Base-by-base conservation (phyloP, 2,113 vertebrate species). In the Dryoscopus gambensis region DNA sequence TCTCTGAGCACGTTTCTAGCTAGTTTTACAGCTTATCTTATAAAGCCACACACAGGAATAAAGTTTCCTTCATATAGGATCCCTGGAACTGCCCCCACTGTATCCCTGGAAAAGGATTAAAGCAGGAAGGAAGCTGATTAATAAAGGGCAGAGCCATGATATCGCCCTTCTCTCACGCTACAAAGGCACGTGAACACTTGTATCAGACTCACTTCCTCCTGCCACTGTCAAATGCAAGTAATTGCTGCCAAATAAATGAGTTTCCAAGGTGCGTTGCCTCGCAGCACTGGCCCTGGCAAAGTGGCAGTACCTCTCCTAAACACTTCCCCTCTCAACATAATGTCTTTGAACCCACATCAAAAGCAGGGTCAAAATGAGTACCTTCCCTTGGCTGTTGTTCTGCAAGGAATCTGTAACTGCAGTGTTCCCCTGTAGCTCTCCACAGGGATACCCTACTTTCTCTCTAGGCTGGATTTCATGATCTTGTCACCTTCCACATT, bases 171-270 rank as follows among this genome's bases (percentile, higher is more conserved):
- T 44, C 25, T 89, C n/a, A 40, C 5, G 1, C 52, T 73, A 53
- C 70, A 73, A n/a, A 90, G 55, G 50, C 37, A 40, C 0, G 0
- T 37, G 65, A 91, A 22, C 0, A 1, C 6, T 74, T 37, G 3
- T 8, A 27, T 46, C 44, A 56, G 70, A 22, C 39, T 49, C 55
- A 25, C 21, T 56, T 87, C 70, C n/a, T 84, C 28, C 67, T 33
- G n/a, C 27, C 46, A 12, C 42, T 22, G 22, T n/a, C 74, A 81
- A 39, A 59, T 30, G 50, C 20, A 14, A 78, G 22, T 31, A 44
- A 84, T 30, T 87, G 7, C 9, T 67, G 46, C 6, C 37, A 39
- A 64, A 79, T 5, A 52, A 57, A 37, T 1, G 2, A 42, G 11
- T 56, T 64, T 39, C 50, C 40, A 40, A 44, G 23, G 27, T 11